These are phyloP conservation scores for Marcusenius ussheri DNA, from an alignment of 2,113 vertebrate genomes.

Conservation along the genomic window DNA sequence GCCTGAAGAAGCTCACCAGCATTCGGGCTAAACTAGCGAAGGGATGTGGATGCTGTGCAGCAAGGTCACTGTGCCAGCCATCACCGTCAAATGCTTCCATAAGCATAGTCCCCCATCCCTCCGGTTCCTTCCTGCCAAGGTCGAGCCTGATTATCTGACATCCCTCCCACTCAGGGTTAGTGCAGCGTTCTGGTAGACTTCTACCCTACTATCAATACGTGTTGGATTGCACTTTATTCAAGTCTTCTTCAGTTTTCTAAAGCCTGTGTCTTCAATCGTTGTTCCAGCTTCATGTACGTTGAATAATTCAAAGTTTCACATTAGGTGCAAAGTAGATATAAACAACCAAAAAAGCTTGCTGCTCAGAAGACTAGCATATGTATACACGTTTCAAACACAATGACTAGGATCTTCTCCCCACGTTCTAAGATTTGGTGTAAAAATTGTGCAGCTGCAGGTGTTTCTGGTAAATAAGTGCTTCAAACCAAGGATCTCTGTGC, in stretches of 20 bases:
- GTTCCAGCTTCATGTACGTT: conserved; percentile 29
- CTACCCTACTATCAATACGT: conserved; percentile 25
- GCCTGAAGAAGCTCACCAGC: background rate
- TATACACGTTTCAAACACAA: conserved; percentile 29
- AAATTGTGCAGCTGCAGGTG: conserved; percentile 23
- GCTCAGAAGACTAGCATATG: conserved; percentile 29
- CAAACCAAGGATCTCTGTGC: conserved; percentile 26
- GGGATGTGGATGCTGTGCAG: background rate
- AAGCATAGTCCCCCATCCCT: conserved; percentile 23
- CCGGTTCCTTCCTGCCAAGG: conserved; percentile 19
- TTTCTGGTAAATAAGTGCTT: conserved; percentile 42
- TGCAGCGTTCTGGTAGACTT: conserved; percentile 23
- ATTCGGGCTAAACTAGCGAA: background rate
- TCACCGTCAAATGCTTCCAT: conserved; percentile 21
- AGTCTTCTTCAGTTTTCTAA: conserved; percentile 43
- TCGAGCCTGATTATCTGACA: conserved; percentile 33
- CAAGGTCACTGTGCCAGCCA: background rate
- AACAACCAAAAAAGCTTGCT: conserved; percentile 23
- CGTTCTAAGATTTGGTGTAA: conserved; percentile 25
- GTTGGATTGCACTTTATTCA: conserved; percentile 55
- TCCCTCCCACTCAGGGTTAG: conserved; percentile 6
- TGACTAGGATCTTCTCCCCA: conserved; percentile 5
- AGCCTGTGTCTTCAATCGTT: conserved; percentile 34
- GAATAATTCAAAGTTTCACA: conserved; percentile 33
- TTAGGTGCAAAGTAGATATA: conserved; percentile 32